Percentiles rank a stretch among this genome's conserved stretches.
Conservation (phyloP, 2,113 vertebrate genomes). For the Oenanthe oenanthe region DNA sequence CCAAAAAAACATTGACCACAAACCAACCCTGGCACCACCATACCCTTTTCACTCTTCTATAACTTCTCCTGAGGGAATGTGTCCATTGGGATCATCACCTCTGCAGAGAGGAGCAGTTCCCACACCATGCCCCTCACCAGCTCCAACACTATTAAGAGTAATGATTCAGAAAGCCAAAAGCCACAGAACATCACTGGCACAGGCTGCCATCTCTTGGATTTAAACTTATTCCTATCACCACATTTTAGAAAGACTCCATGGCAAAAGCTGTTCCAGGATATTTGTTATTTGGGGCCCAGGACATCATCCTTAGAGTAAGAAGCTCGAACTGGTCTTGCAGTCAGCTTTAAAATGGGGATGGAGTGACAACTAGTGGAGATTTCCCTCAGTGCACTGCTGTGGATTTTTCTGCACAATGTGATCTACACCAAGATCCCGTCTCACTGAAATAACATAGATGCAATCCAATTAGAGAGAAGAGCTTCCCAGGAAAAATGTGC, state of each 20-base stretch:
- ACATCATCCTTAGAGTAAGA: not conserved
- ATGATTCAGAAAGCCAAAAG: not conserved
- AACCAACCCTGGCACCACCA: not conserved
- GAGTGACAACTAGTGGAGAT: constrained; percentile 73
- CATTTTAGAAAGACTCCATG: not conserved
- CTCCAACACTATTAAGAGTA: not conserved
- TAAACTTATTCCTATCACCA: not conserved
- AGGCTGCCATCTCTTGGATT: not conserved
- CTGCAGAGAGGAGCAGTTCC: not conserved
- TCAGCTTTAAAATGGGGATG: constrained; percentile 42
- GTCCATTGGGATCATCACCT: not conserved
- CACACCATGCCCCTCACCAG: too few species aligned
- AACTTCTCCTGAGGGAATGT: not conserved
- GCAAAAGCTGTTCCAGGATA: not conserved
- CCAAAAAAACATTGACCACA: not conserved
- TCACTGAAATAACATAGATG: not conserved
- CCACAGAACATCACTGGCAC: not conserved
- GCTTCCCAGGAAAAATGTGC: not conserved
- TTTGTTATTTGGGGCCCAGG: not conserved
- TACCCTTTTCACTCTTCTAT: not conserved
- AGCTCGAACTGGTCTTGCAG: not conserved
- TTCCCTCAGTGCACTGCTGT: not conserved
- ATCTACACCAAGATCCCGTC: not conserved
- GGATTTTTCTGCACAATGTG: not conserved
- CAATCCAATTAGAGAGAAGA: fast-evolving